Evolutionary conservation across 2,797 vertebrate species (phyloP).

Genomic region (Diceros bicornis): DNA sequence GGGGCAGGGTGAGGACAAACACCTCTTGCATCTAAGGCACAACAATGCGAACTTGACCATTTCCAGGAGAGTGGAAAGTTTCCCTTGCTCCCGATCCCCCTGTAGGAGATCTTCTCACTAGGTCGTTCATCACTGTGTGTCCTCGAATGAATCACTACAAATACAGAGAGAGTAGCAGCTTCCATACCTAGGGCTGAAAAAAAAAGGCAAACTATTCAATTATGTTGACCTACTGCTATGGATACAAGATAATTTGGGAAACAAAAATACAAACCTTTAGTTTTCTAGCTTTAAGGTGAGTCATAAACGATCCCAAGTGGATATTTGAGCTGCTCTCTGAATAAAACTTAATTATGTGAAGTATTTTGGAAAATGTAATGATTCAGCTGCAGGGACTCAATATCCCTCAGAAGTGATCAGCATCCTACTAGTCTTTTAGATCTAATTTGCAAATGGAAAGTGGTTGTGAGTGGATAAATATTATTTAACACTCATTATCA

Average conservation of each 20-base stretch:
- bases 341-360: conserved; percentile 84
- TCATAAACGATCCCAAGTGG: conserved; percentile 83
- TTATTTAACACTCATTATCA: conserved; percentile 61
- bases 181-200: background rate
- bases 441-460: conserved; percentile 68
- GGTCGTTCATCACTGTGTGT: background rate
- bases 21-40: too few species aligned
- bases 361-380: conserved; percentile 88
- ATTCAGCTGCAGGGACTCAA: conserved; percentile 75
- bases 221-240: conserved; percentile 59
- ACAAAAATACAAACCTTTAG: conserved; percentile 8
- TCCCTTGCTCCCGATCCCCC: too few species aligned
- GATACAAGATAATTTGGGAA: conserved; percentile 55
- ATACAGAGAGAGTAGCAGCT: conserved; percentile 58
- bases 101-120: background rate
- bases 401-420: conserved; percentile 68
- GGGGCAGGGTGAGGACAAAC: background rate
- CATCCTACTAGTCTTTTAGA: conserved; percentile 78
- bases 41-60: too few species aligned
- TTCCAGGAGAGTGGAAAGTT: background rate
- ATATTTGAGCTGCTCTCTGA: conserved; percentile 76
- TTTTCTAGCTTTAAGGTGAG: conserved; percentile 77
- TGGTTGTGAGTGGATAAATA: conserved; percentile 73
- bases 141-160: background rate
- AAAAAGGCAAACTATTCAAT: background rate